phyloP scores from a whole-genome alignment of 1,140 invertebrate genomes.

The Lucilia cuprina region DNA sequence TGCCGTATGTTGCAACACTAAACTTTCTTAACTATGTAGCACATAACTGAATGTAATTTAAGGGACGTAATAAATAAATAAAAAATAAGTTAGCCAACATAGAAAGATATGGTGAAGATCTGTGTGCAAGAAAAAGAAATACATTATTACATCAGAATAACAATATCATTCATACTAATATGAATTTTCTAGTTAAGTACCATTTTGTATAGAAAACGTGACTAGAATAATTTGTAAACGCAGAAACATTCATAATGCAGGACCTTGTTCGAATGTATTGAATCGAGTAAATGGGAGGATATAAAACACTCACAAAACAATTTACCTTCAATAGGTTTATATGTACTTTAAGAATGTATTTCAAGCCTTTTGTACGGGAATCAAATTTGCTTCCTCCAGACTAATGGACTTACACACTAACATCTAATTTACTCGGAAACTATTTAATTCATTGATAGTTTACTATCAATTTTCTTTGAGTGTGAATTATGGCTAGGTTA shows the following conservation, averaged over 20 bases:
- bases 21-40: background rate
- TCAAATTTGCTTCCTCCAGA: no score
- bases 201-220: conserved; percentile 25
- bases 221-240: background rate
- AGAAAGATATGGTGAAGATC: background rate
- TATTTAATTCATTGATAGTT: background rate
- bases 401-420: no score
- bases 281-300: no score
- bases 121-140: background rate
- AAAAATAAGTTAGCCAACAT: background rate
- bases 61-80: background rate
- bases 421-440: no score
- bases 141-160: conserved; percentile 23
- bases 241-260: no score
- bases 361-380: no score
- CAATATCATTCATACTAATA: conserved; percentile 24
- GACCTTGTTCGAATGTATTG: no score
- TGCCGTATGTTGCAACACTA: background rate
- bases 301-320: no score
- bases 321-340: no score
- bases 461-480: background rate
- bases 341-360: no score
- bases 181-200: conserved; percentile 31
- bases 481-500: background rate
- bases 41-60: background rate